These are phyloP conservation scores for Tenodera sinensis DNA, from an alignment of 2,888 invertebrate genomes.

Conservation along the genomic window DNA sequence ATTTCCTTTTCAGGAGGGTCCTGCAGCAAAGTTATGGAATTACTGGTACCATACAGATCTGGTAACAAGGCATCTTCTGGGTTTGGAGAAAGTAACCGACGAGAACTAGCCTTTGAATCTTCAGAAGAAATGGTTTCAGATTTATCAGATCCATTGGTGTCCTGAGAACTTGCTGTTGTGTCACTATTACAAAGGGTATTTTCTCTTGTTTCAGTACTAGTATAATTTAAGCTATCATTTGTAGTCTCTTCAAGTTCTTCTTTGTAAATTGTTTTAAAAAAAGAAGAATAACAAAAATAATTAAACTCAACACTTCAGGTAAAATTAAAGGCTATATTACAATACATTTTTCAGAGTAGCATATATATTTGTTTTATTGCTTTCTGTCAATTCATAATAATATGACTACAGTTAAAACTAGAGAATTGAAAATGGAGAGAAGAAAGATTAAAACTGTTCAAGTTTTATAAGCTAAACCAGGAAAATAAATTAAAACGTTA, in stretches of 20 bases:
- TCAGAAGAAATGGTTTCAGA: neutral
- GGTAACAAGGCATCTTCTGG: constrained; percentile 21
- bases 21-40: neutral
- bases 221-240: neutral
- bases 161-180: neutral
- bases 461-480: too few relatives aligned
- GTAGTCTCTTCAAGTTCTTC: neutral
- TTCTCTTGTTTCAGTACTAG: neutral
- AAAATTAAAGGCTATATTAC: too few relatives aligned
- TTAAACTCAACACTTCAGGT: neutral
- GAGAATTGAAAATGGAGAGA: too few relatives aligned
- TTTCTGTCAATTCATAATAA: too few relatives aligned
- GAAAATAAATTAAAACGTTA: too few relatives aligned
- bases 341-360: too few relatives aligned
- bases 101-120: neutral
- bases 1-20: neutral
- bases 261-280: neutral
- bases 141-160: neutral
- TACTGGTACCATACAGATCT: neutral
- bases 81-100: constrained; percentile 20
- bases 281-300: neutral
- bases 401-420: too few relatives aligned
- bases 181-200: neutral
- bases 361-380: too few relatives aligned
- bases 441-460: too few relatives aligned